A percentile compares a stretch with the other conserved stretches of the same genome.
Evolutionary conservation across 2,113 vertebrate genomes (phyloP).

Genomic region (Pachycephala philippinensis): DNA sequence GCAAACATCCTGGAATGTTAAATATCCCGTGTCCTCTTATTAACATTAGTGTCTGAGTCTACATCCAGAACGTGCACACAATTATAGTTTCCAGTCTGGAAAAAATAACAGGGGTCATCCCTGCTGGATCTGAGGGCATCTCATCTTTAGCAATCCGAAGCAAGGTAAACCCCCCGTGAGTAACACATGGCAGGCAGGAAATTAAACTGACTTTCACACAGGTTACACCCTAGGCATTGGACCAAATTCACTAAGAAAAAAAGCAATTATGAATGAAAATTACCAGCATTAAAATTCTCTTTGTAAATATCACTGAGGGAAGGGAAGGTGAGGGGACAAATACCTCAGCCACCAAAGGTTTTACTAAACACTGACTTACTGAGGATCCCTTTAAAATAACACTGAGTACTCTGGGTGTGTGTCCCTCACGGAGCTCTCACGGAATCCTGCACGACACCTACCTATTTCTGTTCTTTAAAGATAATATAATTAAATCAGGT

Average conservation of each 20-base stretch:
- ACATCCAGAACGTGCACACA: neutral
- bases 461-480: constrained; percentile 10
- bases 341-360: neutral
- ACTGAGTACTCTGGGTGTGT: neutral
- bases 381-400: neutral
- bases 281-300: neutral
- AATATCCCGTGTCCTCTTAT: neutral
- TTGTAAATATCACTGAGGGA: neutral
- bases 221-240: neutral
- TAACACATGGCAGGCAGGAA: neutral
- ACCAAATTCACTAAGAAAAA: neutral
- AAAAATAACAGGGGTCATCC: neutral
- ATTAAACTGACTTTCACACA: neutral
- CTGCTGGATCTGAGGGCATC: neutral
- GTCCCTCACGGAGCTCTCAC: neutral
- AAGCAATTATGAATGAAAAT: neutral
- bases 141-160: neutral
- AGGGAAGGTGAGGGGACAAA: neutral
- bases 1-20: neutral
- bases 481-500: constrained; percentile 37
- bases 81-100: neutral
- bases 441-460: neutral
- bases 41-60: neutral
- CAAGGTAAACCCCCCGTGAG: neutral
- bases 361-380: neutral